A percentile compares a stretch with the other conserved stretches of the same genome.
Evolutionary conservation across 2,888 invertebrate species (phyloP).

Genomic region (Trissonchulus latispiculum): DNA sequence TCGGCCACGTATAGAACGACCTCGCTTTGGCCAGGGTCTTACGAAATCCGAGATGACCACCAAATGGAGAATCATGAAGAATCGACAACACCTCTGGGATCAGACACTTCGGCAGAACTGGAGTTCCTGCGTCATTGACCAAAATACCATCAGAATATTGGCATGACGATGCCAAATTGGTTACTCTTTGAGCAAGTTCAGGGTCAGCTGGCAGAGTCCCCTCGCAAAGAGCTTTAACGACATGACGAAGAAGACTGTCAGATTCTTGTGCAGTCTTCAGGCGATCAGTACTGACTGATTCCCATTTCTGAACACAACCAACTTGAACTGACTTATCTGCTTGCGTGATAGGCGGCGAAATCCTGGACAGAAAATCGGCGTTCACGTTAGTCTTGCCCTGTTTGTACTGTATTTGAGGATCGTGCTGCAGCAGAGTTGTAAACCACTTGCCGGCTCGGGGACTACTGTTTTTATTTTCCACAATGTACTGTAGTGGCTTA

Average conservation of each 20-base stretch:
- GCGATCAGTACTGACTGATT: no score
- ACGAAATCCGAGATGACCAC: slow-evolving; percentile 28
- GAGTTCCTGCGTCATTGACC: neutral
- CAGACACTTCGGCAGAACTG: neutral
- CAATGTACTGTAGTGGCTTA: neutral
- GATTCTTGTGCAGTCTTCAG: no score
- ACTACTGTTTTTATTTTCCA: neutral
- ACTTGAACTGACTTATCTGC: no score
- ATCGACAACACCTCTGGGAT: slow-evolving; percentile 7
- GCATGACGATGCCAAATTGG: no score
- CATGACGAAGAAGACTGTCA: no score
- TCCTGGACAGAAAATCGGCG: neutral
- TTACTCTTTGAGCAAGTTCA: no score
- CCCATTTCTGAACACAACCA: no score
- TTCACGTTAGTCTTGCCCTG: neutral
- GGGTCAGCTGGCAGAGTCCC: no score
- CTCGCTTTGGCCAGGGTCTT: slow-evolving; percentile 24
- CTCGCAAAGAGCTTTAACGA: no score
- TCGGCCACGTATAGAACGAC: slow-evolving; percentile 26
- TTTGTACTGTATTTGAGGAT: neutral
- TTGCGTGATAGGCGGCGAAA: no score
- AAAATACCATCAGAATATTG: no score
- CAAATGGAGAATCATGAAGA: no score
- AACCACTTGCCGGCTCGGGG: neutral
- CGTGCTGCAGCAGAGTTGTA: neutral